A percentile compares a stretch with the other conserved stretches of the same genome.
Evolutionary conservation across 2,888 invertebrate genomes (phyloP).

Genomic region (Drosophila subsilvestris): DNA sequence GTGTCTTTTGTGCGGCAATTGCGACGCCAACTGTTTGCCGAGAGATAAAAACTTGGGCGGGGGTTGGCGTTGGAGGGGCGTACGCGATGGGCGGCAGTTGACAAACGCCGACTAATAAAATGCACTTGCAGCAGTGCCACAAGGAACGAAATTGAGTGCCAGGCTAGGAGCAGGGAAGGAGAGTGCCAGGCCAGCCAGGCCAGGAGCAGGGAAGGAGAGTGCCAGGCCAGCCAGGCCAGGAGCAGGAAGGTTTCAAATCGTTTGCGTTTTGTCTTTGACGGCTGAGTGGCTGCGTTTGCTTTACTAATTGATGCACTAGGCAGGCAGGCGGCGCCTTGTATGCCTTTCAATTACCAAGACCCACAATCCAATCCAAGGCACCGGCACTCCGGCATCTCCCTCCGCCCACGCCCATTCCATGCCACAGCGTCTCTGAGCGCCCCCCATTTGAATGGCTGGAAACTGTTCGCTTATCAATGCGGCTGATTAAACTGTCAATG

Average conservation of each 20-base stretch:
- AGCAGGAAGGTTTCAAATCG: no score
- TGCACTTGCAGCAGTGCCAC: conserved; percentile 44
- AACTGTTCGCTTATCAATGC: conserved; percentile 39
- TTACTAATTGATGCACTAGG: conserved; percentile 74
- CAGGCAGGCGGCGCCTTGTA: conserved; percentile 48
- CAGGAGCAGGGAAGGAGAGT: no score
- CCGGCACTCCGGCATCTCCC: conserved; percentile 8
- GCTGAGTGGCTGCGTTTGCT: conserved; percentile 70
- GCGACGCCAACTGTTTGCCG: conserved; percentile 67
- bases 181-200: no score
- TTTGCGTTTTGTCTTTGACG: conserved; percentile 64
- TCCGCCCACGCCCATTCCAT: background rate
- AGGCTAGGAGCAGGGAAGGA: no score
- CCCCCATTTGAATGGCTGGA: background rate
- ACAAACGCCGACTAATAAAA: conserved; percentile 47
- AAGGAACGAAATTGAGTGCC: no score
- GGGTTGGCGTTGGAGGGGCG: background rate
- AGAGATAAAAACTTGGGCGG: conserved; percentile 58
- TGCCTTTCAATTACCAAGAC: conserved; percentile 50
- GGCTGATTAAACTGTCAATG: conserved; percentile 59
- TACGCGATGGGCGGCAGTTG: conserved; percentile 9
- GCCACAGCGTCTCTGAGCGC: background rate
- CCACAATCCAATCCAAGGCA: background rate
- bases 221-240: no score
- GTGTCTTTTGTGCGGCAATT: conserved; percentile 62